Percentiles rank a stretch among this genome's conserved stretches.
phyloP scores from a whole-genome alignment of 2,888 invertebrate genomes.

The Luperina testacea region DNA sequence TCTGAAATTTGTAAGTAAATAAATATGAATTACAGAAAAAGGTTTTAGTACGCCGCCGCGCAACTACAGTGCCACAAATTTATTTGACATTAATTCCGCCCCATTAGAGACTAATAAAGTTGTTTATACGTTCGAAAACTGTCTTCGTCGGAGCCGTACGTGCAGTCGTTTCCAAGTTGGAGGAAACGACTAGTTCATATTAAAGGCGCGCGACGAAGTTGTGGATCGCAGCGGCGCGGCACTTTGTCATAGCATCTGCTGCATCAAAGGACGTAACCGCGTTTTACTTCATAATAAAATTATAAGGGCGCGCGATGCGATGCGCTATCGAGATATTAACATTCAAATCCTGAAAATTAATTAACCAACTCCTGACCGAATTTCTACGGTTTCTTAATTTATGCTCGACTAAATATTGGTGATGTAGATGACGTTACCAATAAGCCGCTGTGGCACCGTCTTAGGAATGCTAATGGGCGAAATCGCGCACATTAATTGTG shows the following conservation, averaged over 20 bases:
- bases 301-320: conserved; percentile 65
- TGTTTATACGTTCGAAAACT: conserved; percentile 79
- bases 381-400: conserved; percentile 75
- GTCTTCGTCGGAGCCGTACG: conserved; percentile 74
- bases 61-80: conserved; percentile 69
- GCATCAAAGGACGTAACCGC: conserved; percentile 73
- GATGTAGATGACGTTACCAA: conserved; percentile 79
- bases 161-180: conserved; percentile 78
- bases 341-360: conserved; percentile 74
- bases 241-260: conserved; percentile 79
- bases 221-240: conserved; percentile 73
- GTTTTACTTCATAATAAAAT: conserved; percentile 73
- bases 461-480: conserved; percentile 82
- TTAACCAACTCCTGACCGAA: conserved; percentile 63
- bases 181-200: conserved; percentile 80
- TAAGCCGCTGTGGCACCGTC: conserved; percentile 73
- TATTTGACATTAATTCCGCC: conserved; percentile 76
- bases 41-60: conserved; percentile 62
- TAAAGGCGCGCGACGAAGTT: conserved; percentile 79
- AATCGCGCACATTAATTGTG: conserved; percentile 80
- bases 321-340: conserved; percentile 67
- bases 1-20: conserved; percentile 61
- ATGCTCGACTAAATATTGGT: conserved; percentile 78
- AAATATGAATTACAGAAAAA: conserved; percentile 66
- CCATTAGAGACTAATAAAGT: conserved; percentile 78